Percentiles rank a stretch among this genome's conserved stretches.
These are phyloP conservation scores for Leptothorax acervorum DNA, from an alignment of 2,888 invertebrate species.

Conservation along the genomic window DNA sequence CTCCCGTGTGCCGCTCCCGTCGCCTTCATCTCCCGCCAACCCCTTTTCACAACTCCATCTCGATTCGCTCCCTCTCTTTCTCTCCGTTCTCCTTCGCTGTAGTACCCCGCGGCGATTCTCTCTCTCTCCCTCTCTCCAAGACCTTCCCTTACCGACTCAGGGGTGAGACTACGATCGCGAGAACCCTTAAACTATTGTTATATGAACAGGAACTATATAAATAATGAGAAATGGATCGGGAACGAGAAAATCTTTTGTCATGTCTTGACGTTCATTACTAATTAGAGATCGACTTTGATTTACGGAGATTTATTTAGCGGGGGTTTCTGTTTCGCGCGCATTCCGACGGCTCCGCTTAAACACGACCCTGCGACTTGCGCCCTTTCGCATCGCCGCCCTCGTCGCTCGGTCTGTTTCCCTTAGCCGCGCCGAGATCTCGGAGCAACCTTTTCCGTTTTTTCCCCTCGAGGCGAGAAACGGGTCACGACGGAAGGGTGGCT, in stretches of 20 bases:
- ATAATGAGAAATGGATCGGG: background rate
- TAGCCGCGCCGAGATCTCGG: background rate
- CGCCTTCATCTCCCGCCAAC: constrained; percentile 18
- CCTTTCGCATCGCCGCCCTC: background rate
- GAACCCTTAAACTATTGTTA: background rate
- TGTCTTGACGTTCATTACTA: background rate
- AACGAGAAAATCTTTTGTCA: background rate
- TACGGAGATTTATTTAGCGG: background rate
- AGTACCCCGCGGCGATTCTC: background rate
- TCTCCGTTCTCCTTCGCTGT: constrained; percentile 44
- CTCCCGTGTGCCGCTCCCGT: constrained; percentile 61
- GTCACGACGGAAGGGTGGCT: background rate
- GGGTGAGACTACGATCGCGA: background rate
- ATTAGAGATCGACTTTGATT: background rate
- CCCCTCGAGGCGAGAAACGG: background rate
- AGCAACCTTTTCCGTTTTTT: background rate
- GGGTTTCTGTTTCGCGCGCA: background rate
- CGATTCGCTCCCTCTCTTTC: constrained; percentile 51
- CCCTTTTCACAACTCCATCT: constrained; percentile 30
- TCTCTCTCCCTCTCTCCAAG: constrained; percentile 13
- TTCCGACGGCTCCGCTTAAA: background rate
- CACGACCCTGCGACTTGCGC: constrained; percentile 1
- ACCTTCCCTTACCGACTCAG: constrained; percentile 18
- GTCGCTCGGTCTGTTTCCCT: constrained; percentile 22
- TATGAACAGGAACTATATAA: background rate